Conservation (phyloP, 2,797 vertebrate species). For the Rhinatrema bivittatum region DNA sequence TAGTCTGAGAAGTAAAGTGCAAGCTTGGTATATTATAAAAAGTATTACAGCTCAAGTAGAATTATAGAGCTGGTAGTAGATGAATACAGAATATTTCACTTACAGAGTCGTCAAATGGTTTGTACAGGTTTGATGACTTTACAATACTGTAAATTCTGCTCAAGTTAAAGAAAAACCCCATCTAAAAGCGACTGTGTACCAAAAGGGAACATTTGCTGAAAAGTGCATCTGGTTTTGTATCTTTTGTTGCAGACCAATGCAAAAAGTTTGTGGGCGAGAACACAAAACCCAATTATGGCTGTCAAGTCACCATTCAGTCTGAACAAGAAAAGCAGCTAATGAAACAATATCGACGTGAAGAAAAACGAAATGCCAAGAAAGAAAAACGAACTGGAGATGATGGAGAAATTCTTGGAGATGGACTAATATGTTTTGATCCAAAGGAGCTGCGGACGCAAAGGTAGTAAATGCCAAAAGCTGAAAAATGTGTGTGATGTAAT, state of each 20-base stretch:
- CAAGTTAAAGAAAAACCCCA: too few species aligned
- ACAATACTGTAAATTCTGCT: too few species aligned
- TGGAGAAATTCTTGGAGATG: conserved; percentile 60
- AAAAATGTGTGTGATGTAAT: conserved; percentile 32
- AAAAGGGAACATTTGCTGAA: too few species aligned
- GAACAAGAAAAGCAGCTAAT: conserved; percentile 90
- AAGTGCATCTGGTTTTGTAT: too few species aligned
- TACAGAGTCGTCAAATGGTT: too few species aligned
- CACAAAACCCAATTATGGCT: conserved; percentile 73
- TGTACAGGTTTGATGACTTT: too few species aligned
- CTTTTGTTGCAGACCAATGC: conserved; percentile 56
- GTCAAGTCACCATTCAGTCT: conserved; percentile 94
- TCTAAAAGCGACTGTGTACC: too few species aligned
- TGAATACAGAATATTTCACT: too few species aligned
- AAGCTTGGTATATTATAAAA: too few species aligned
- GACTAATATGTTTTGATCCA: conserved; percentile 73
- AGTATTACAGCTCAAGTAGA: too few species aligned
- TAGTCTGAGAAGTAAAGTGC: too few species aligned
- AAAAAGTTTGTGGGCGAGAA: conserved; percentile 65
- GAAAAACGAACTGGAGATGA: conserved; percentile 79
- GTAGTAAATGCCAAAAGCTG: conserved; percentile 52
- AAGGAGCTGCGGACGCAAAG: conserved; percentile 83
- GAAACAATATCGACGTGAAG: conserved; percentile 84
- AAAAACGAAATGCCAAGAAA: conserved; percentile 79
- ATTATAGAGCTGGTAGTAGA: too few species aligned